These are phyloP conservation scores for Nephrotoma guestfalica DNA, from an alignment of 2,888 invertebrate genomes.

Conservation along the genomic window DNA sequence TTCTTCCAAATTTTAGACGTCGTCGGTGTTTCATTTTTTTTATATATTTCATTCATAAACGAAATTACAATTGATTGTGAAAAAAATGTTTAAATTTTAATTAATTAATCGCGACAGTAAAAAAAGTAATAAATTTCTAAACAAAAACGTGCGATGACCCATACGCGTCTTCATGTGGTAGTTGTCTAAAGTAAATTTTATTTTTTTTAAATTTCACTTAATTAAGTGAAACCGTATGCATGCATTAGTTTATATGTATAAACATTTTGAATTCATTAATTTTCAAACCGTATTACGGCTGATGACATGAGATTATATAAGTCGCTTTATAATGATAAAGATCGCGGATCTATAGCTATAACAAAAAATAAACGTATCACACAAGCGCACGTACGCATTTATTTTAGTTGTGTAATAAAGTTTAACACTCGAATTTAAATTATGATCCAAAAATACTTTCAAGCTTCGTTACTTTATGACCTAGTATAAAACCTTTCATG, in stretches of 20 bases:
- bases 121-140: background rate
- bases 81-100: background rate
- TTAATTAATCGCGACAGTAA: background rate
- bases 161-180: background rate
- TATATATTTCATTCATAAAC: background rate
- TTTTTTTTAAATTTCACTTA: background rate
- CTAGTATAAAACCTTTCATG: too few relatives aligned
- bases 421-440: background rate
- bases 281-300: background rate
- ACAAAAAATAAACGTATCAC: background rate
- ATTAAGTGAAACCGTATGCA: background rate
- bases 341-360: background rate
- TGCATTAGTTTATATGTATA: background rate
- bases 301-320: background rate
- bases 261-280: background rate
- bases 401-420: background rate
- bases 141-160: background rate
- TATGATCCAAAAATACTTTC: too few relatives aligned
- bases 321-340: background rate
- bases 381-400: background rate
- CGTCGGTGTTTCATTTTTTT: background rate
- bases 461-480: too few relatives aligned
- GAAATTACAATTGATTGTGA: background rate
- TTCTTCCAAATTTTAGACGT: background rate
- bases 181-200: background rate